Base-by-base conservation (phyloP, 2,797 vertebrate genomes). In the Neoniphon sammara region DNA sequence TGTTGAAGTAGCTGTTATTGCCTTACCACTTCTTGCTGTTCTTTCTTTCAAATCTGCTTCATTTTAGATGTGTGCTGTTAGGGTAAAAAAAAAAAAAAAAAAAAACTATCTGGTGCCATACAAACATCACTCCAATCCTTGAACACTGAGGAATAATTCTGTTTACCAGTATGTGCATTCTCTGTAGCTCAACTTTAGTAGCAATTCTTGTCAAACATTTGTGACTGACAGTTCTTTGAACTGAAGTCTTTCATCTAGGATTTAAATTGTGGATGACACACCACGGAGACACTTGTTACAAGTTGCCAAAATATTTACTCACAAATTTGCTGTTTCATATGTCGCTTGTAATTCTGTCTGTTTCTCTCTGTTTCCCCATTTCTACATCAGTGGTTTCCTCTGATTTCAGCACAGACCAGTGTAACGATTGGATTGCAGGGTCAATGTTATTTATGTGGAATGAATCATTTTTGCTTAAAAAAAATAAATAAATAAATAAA, bases 241-340 rank as follows among this genome's bases (percentile, higher is more conserved):
- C 85, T 57, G 0, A 70, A 77, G 82, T 81, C 78, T 86, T 88
- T 90, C 74, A 88, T 88, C 56, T 50, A 14, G 73, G 79, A 88
- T 88, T 88, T 59, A 83, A 85, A 85, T 75, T n/a, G 71, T 42
- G 78, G 57, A 73, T 82, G 73, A 90, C 81, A 64, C 27, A 66
- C 73, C 60, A 64, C 62, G 11, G 69, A 73, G 62, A 85, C 63
- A 66, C 73, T 70, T 68, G 54, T 80, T 73, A 68, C 27, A 78
- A 78, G 62, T 73, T 84, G 73, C 60, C 83, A 58, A 86, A 80
- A 81, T 79, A 85, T 88, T 82, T 75, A 53, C 58, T 25, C 36
- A 6, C 5, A 42, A 10, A 31, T 62, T 66, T 62, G 8, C 67
- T 68, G 76, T 53, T 54, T 30, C 2, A 25, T 21, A 1, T 59